A percentile compares a stretch with the other conserved stretches of the same genome.
phyloP scores from a whole-genome alignment of 2,113 vertebrate genomes.

The Rhagologus leucostigma region DNA sequence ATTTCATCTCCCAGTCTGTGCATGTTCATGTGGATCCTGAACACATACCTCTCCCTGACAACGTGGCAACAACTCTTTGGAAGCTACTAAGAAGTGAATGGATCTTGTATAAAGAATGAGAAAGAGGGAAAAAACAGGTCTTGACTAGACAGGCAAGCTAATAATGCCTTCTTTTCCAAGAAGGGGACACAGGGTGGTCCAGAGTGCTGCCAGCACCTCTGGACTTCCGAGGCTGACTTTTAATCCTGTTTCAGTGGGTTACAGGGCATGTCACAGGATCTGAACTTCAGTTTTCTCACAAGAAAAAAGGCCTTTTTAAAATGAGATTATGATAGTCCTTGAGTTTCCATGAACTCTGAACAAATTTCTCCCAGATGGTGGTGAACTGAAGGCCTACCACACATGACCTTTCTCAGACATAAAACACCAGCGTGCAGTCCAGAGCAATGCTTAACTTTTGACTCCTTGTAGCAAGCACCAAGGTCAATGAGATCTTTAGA shows the following conservation, averaged over 20 bases:
- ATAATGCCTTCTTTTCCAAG: not conserved
- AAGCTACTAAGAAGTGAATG: not conserved
- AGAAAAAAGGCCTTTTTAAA: not conserved
- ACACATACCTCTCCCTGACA: not conserved
- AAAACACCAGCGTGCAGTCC: not conserved
- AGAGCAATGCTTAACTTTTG: not conserved
- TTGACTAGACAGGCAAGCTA: not conserved
- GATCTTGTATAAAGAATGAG: not conserved
- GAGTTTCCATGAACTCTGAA: not conserved
- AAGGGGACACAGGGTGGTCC: conserved; percentile 6
- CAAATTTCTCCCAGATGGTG: not conserved
- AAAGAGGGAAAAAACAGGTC: not conserved
- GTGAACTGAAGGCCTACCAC: not conserved
- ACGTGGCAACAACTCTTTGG: not conserved
- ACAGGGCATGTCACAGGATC: not conserved
- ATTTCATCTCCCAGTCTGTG: not conserved
- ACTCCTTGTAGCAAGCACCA: not conserved
- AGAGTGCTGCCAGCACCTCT: not conserved
- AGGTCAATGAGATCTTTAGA: not conserved
- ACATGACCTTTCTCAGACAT: not conserved
- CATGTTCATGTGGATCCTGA: not conserved
- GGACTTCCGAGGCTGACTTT: not conserved
- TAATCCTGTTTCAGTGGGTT: not conserved
- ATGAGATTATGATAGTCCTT: not conserved
- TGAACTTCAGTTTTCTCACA: not conserved